Conservation (phyloP, 2,113 vertebrate species). For the Azemiops feae region DNA sequence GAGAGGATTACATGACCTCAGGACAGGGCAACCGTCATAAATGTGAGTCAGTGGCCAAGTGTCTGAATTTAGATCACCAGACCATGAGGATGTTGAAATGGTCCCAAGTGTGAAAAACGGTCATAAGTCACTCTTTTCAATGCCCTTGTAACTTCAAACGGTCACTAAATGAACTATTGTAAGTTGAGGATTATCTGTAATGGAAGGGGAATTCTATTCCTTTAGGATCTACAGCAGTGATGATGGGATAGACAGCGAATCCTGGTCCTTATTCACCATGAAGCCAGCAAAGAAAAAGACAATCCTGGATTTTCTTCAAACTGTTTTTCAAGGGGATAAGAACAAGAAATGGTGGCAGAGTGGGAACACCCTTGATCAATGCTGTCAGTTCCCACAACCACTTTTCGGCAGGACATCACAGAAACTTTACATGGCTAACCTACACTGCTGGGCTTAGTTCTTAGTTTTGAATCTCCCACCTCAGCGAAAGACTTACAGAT, state of each 20-base stretch:
- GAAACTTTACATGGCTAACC: not conserved
- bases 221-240: not conserved
- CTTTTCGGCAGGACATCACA: not conserved
- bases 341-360: not conserved
- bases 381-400: not conserved
- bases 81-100: too few relatives aligned
- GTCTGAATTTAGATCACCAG: too few relatives aligned
- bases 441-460: not conserved
- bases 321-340: not conserved
- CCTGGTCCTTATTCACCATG: not conserved
- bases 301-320: not conserved
- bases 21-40: too few relatives aligned
- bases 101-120: too few relatives aligned
- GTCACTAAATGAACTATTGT: too few relatives aligned
- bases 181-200: too few relatives aligned
- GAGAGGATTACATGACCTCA: too few relatives aligned
- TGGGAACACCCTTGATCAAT: not conserved
- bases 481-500: not conserved
- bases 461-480: not conserved
- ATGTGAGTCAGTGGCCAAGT: too few relatives aligned
- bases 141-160: too few relatives aligned
- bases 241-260: accelerated
- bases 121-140: too few relatives aligned
- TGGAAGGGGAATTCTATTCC: too few relatives aligned
- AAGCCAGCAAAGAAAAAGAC: not conserved